Conservation (phyloP, 2,888 invertebrate genomes). For the Tortrix viridana region DNA sequence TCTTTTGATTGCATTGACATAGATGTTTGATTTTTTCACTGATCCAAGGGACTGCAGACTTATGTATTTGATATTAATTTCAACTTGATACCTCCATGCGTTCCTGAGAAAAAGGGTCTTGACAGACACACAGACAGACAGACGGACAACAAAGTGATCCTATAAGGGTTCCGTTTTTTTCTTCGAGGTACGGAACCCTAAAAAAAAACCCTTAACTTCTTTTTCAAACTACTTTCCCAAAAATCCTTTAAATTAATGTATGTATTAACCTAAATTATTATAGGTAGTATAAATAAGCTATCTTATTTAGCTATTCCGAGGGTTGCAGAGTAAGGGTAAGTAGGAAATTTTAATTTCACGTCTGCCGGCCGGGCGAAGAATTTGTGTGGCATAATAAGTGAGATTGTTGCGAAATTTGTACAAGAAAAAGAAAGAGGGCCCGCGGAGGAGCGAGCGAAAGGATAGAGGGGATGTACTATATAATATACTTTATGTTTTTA, state of each 20-base stretch:
- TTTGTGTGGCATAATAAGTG: constrained; percentile 85
- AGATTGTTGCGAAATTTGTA: constrained; percentile 85
- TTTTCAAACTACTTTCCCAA: no score
- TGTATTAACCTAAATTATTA: constrained; percentile 22
- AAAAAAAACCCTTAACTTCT: no score
- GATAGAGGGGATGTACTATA: constrained; percentile 53
- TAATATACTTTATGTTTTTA: background rate
- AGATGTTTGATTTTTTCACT: no score
- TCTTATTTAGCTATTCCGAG: constrained; percentile 77
- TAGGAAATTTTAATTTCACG: constrained; percentile 84
- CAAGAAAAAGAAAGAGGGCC: constrained; percentile 84
- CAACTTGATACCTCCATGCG: no score
- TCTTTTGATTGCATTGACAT: no score
- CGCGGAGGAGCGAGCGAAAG: constrained; percentile 54
- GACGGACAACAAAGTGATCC: no score
- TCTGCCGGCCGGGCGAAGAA: constrained; percentile 78
- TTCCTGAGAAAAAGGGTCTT: no score
- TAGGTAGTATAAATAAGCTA: constrained; percentile 51
- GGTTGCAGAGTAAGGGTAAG: constrained; percentile 68
- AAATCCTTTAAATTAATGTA: background rate
- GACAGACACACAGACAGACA: no score
- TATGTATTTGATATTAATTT: no score
- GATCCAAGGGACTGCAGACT: no score
- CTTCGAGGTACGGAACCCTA: no score
- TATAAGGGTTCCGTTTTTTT: no score